A percentile compares a stretch with the other conserved stretches of the same genome.
Evolutionary conservation across 2,888 invertebrate species (phyloP).

Genomic region (Athripsodes cinereus): DNA sequence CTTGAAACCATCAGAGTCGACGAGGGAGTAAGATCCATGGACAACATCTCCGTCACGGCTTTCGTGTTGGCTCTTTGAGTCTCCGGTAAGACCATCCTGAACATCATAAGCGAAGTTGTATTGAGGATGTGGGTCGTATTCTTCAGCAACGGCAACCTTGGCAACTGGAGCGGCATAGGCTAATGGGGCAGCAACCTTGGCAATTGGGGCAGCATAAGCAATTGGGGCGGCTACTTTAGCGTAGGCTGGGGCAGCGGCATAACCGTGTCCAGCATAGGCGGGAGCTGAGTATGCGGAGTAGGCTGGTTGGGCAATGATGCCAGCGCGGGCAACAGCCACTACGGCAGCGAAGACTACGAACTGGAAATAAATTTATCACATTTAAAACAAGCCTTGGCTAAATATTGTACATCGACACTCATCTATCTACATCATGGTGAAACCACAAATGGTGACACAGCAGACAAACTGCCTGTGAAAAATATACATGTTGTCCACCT

Average conservation of each 20-base stretch:
- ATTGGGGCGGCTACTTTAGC: slow-evolving; percentile 16
- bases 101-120: slow-evolving; percentile 55
- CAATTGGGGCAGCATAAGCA: slow-evolving; percentile 21
- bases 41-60: slow-evolving; percentile 51
- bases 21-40: slow-evolving; percentile 50
- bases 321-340: slow-evolving; percentile 23
- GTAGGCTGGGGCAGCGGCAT: slow-evolving; percentile 26
- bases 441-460: no score
- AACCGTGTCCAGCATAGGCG: slow-evolving; percentile 25
- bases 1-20: slow-evolving; percentile 51
- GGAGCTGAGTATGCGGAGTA: slow-evolving; percentile 25
- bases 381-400: no score
- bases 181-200: slow-evolving; percentile 13
- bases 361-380: slow-evolving; percentile 6
- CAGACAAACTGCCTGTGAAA: no score
- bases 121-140: slow-evolving; percentile 50
- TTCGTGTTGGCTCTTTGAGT: slow-evolving; percentile 54
- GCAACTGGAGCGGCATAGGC: slow-evolving; percentile 22
- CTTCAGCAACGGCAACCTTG: slow-evolving; percentile 22
- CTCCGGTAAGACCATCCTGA: slow-evolving; percentile 52
- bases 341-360: slow-evolving; percentile 21
- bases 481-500: no score
- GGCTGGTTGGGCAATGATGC: slow-evolving; percentile 15
- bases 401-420: no score
- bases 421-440: no score